Evolutionary conservation across 2,113 vertebrate species (phyloP), one percentile per base, ranked within the genome.

Genomic region (Onychostoma macrolepis): DNA sequence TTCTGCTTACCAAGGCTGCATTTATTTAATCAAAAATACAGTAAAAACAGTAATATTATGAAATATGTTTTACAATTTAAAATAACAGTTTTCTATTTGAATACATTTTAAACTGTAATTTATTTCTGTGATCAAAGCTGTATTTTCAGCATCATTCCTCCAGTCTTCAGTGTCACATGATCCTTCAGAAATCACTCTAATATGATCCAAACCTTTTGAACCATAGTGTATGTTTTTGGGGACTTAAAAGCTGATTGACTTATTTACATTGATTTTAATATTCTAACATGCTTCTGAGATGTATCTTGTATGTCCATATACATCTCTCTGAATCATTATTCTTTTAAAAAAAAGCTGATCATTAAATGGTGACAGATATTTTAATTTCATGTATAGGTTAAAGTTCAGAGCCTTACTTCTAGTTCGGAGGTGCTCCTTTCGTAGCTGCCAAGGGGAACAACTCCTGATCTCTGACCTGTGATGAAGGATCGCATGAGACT

Each of bases 401-500:
- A 50, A 69, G 26, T 26, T 84, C 83, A 38, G 17, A 48, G 82
- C 0, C 86, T 17, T 91, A 99, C 98, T 96, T 99, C 97, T 76
- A 97, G 90, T 72, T 98, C 96, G 0, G 96, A 96, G 83, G 94
- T 92, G 61, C 93, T 94, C 76, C 91, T 93, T 80, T 96, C 95
- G 0, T 85, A 92, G 90, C 92, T 93, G 71, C 94, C 94, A 0
- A 85, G 80, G 13, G 93, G 88, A 4, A 89, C 81, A 0, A 90
- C 89, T 36, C 91, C 92, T 0, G 96, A 93, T 89, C 93, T 91
- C 88, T 97, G 95, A 0, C 96, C 96, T 0, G 97, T 96, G 50
- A 97, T 95, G 91, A 98, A 97, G 72, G 92, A 91, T 0, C 97
- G 96, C 91, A 99, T 95, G 58, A 96, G 96, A 82, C 94, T 95